Percentiles rank a stretch among this genome's conserved stretches.
phyloP scores from a whole-genome alignment of 2,113 vertebrate species.

The Sinocyclocheilus anophthalmus region DNA sequence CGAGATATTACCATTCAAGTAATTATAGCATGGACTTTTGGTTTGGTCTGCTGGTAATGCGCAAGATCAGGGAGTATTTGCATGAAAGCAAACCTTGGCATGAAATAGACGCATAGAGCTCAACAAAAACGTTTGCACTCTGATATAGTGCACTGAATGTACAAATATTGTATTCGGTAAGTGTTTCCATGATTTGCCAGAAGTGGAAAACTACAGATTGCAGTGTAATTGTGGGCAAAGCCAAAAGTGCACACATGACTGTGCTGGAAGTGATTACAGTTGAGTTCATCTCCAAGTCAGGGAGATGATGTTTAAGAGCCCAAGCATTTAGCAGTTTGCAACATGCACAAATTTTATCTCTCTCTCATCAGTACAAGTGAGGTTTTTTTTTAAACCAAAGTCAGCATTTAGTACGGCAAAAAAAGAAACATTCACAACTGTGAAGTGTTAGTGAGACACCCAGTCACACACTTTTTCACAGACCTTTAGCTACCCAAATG shows the following conservation, averaged over 20 bases:
- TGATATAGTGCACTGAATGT: not conserved
- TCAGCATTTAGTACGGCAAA: constrained; percentile 9
- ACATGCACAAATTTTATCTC: constrained; percentile 31
- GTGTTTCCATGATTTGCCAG: constrained; percentile 31
- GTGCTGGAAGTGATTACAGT: constrained; percentile 67
- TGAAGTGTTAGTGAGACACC: constrained; percentile 17
- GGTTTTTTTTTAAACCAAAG: not conserved
- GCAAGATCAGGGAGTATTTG: not conserved
- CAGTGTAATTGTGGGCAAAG: constrained; percentile 41
- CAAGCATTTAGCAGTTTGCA: constrained; percentile 57
- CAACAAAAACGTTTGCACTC: not conserved
- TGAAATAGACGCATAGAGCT: not conserved
- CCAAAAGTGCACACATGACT: constrained; percentile 41
- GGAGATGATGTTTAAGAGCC: constrained; percentile 50
- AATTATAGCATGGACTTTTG: constrained; percentile 9
- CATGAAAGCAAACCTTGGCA: not conserved
- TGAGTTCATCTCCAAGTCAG: constrained; percentile 64
- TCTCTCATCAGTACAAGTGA: constrained; percentile 8
- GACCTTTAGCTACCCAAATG: not conserved
- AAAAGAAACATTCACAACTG: constrained; percentile 11
- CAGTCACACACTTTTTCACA: constrained; percentile 18
- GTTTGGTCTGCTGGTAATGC: constrained; percentile 5
- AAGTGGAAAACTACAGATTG: constrained; percentile 48
- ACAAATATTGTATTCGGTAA: constrained; percentile 11
- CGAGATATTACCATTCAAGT: constrained; percentile 12